phyloP scores from a whole-genome alignment of 1,140 invertebrate species.

The Oncopodura yosiiana region DNA sequence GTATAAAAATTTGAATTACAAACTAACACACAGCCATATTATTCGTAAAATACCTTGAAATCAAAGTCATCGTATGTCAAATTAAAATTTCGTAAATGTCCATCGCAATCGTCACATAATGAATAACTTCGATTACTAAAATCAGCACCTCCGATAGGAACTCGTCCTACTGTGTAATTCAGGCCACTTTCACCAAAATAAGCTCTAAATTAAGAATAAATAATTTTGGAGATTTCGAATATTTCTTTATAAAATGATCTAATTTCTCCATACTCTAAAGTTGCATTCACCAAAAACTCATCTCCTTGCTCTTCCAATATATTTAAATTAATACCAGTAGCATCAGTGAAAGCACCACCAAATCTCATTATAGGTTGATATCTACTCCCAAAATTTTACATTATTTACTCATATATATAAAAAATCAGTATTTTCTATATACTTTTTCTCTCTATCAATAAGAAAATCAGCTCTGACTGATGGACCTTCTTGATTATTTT shows the following conservation, averaged over 20 bases:
- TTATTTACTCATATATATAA: too few relatives aligned
- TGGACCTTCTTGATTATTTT: background rate
- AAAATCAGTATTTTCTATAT: too few relatives aligned
- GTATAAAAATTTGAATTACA: too few relatives aligned
- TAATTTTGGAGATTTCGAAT: background rate
- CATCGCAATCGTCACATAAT: conserved; percentile 54
- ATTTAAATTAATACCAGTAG: conserved; percentile 44
- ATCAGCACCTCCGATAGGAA: conserved; percentile 61
- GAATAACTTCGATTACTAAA: conserved; percentile 60
- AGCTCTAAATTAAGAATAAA: conserved; percentile 29
- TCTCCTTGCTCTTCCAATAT: conserved; percentile 37
- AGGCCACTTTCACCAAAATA: conserved; percentile 40
- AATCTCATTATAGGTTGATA: conserved; percentile 45
- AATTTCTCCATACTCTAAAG: conserved; percentile 39
- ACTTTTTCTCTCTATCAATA: too few relatives aligned
- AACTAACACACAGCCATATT: background rate
- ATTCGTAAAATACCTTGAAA: conserved; percentile 45
- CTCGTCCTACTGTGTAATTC: conserved; percentile 45
- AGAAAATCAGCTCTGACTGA: background rate
- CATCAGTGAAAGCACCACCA: conserved; percentile 50
- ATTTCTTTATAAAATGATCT: conserved; percentile 13
- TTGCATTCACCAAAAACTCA: too few relatives aligned
- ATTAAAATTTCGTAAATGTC: conserved; percentile 53
- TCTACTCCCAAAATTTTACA: background rate
- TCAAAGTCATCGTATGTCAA: conserved; percentile 52